Evolutionary conservation across 2,797 vertebrate species (phyloP).

Genomic region (Phrynocephalus forsythii): DNA sequence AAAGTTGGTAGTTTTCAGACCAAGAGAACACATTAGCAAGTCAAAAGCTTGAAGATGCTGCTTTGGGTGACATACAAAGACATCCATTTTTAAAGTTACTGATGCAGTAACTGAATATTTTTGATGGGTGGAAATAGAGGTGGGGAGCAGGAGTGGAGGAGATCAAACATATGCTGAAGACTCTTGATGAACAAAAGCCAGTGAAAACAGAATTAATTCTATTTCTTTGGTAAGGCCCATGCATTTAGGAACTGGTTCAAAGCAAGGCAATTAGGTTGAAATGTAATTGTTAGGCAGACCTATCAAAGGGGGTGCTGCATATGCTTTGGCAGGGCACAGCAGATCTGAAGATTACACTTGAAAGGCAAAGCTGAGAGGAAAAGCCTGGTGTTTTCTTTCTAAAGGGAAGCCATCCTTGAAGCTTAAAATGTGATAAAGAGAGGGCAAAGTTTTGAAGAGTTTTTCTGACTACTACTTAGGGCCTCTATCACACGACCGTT

Average conservation of each 20-base stretch:
- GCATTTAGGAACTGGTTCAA: conserved; percentile 24
- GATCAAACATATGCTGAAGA: conserved; percentile 5
- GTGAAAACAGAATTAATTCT: conserved; percentile 25
- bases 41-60: neutral
- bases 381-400: neutral
- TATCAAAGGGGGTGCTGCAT: neutral
- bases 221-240: conserved; percentile 1
- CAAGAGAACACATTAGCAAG: neutral
- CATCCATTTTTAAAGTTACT: neutral
- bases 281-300: neutral
- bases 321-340: neutral
- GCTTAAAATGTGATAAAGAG: neutral
- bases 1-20: neutral
- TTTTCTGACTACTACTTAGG: neutral
- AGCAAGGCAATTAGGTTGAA: conserved; percentile 11
- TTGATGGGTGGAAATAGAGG: neutral
- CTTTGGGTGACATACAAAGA: neutral
- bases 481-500: too few species aligned
- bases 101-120: neutral
- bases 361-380: neutral
- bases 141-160: neutral
- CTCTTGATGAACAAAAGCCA: conserved; percentile 20
- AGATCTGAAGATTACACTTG: conserved; percentile 19
- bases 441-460: neutral
- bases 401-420: neutral